Evolutionary conservation across 2,888 invertebrate species (phyloP).

Genomic region (Serrognathus titanus): DNA sequence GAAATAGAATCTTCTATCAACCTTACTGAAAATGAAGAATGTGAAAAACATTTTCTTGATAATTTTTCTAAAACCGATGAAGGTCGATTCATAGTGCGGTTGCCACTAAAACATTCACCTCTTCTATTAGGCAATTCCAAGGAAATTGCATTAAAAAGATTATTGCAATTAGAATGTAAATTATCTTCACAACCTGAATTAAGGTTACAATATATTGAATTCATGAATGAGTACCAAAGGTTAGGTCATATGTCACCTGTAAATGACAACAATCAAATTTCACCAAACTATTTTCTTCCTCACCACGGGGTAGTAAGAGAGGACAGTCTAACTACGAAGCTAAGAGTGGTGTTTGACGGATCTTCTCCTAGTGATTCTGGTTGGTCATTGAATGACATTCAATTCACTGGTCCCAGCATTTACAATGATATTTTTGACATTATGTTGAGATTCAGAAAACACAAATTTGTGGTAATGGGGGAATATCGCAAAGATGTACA

Average conservation of each 20-base stretch:
- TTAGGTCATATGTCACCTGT: not conserved
- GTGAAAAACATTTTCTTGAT: not conserved
- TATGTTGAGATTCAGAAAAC: not conserved
- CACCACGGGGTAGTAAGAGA: not conserved
- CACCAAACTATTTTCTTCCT: not conserved
- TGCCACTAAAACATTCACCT: not conserved
- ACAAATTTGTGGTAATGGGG: not conserved
- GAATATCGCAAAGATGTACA: not conserved
- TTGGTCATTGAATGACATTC: too few relatives aligned
- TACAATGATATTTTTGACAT: not conserved
- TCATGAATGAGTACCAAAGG: not conserved
- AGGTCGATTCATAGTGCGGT: not conserved
- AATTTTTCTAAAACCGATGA: not conserved
- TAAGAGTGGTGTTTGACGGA: too few relatives aligned
- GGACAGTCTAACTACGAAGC: not conserved
- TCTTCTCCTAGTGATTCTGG: too few relatives aligned
- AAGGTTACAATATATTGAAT: not conserved
- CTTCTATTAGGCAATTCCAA: not conserved
- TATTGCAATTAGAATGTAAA: not conserved
- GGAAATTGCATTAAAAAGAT: not conserved
- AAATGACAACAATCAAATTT: not conserved
- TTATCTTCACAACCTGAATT: not conserved
- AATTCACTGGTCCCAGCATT: not conserved
- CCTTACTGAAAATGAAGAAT: not conserved
- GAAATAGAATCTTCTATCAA: too few relatives aligned